Percentiles rank a stretch among this genome's conserved stretches.
These are phyloP conservation scores for Melieria picta DNA, from an alignment of 2,888 invertebrate genomes.

Conservation along the genomic window DNA sequence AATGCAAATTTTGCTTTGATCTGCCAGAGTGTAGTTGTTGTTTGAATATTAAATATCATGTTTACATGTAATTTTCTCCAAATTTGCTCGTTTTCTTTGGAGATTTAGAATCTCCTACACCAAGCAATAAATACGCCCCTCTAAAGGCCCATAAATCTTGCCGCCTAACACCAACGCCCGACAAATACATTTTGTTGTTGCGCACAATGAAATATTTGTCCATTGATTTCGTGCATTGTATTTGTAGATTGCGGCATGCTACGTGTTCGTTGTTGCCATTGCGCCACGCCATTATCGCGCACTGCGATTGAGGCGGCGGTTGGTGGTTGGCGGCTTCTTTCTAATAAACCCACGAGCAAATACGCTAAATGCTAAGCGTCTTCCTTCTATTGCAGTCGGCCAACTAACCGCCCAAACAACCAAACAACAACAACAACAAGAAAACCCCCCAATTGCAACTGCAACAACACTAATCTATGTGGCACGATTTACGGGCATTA, in stretches of 20 bases:
- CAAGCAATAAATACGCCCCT: too few relatives aligned
- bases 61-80: too few relatives aligned
- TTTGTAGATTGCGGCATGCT: slow-evolving; percentile 22
- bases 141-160: slow-evolving; percentile 27
- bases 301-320: slow-evolving; percentile 3
- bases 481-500: slow-evolving; percentile 34
- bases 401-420: background rate
- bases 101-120: too few relatives aligned
- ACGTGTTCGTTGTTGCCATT: background rate
- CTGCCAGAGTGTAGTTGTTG: too few relatives aligned
- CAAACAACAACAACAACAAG: slow-evolving; percentile 25
- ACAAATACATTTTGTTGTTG: slow-evolving; percentile 21
- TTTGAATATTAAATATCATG: too few relatives aligned
- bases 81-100: too few relatives aligned
- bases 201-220: background rate
- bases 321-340: background rate
- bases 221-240: background rate
- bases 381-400: slow-evolving; percentile 25
- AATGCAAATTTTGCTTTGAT: too few relatives aligned
- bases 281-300: background rate
- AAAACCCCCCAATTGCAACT: slow-evolving; percentile 20
- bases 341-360: slow-evolving; percentile 28
- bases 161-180: slow-evolving; percentile 4
- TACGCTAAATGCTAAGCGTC: slow-evolving; percentile 30
- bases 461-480: slow-evolving; percentile 34